Percentiles rank a stretch among this genome's conserved stretches.
phyloP scores from a whole-genome alignment of 2,797 vertebrate species.

The Eulemur coronatus region DNA sequence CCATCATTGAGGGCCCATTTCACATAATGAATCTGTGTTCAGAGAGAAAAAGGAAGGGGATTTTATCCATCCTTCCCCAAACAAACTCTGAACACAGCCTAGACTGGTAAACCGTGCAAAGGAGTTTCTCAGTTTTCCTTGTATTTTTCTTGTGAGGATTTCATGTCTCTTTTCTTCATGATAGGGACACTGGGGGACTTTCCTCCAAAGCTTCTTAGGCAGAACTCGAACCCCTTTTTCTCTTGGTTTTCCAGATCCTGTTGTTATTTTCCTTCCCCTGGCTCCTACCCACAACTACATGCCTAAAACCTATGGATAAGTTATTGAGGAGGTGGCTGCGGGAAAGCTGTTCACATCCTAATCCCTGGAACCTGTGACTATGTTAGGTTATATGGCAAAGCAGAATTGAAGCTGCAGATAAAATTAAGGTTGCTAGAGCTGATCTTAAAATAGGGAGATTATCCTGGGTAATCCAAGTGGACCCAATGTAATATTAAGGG shows the following conservation, averaged over 20 bases:
- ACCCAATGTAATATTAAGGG: background rate
- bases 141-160: background rate
- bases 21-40: slow-evolving; percentile 45
- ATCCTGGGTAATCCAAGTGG: background rate
- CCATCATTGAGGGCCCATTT: background rate
- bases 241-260: background rate
- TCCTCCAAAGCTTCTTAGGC: background rate
- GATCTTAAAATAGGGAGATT: background rate
- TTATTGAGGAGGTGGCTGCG: background rate
- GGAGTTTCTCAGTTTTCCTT: background rate
- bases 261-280: background rate
- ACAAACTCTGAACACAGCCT: background rate
- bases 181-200: background rate
- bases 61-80: background rate
- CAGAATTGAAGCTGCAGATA: background rate
- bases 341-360: background rate
- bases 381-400: background rate
- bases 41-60: background rate
- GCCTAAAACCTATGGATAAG: background rate
- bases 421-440: background rate
- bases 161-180: background rate
- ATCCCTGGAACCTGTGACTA: background rate
- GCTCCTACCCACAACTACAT: background rate
- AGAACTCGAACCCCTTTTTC: background rate
- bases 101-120: background rate